These are phyloP conservation scores for Hydrotaea diabolus DNA, from an alignment of 2,888 invertebrate species.

Conservation along the genomic window DNA sequence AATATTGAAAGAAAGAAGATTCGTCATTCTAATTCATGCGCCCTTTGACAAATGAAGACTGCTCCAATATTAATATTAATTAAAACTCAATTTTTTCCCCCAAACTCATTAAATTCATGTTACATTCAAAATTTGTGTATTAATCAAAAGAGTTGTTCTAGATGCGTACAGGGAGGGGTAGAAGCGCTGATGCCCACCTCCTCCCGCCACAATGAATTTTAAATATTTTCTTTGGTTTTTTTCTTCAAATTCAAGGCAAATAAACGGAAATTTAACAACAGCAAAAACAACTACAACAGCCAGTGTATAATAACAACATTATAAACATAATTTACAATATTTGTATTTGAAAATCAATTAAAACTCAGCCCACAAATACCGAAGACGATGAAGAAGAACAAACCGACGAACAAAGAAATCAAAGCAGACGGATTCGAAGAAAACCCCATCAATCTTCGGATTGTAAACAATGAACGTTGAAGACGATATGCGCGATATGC, in stretches of 20 bases:
- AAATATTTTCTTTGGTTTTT: conserved; percentile 5
- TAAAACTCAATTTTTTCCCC: not conserved
- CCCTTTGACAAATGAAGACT: not conserved
- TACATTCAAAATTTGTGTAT: conserved; percentile 12
- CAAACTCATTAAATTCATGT: conserved; percentile 17
- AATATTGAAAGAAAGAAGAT: too few relatives aligned
- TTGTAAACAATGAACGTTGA: conserved; percentile 37
- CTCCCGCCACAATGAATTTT: not conserved
- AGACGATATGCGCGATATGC: not conserved
- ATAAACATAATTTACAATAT: conserved; percentile 44
- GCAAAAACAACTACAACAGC: conserved; percentile 12
- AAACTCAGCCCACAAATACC: conserved; percentile 6
- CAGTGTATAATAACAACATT: conserved; percentile 21
- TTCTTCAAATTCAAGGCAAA: not conserved
- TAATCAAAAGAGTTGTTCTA: conserved; percentile 19
- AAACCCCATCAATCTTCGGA: conserved; percentile 47
- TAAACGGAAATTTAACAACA: not conserved
- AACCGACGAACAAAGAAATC: conserved; percentile 18
- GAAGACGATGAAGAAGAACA: not conserved
- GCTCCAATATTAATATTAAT: conserved; percentile 7
- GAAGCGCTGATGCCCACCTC: not conserved
- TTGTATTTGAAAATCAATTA: conserved; percentile 50
- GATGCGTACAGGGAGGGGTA: not conserved
- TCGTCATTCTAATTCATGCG: not conserved
- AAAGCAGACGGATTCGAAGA: conserved; percentile 27